A percentile compares a stretch with the other conserved stretches of the same genome.
These are phyloP conservation scores for Rhegmatorhina hoffmannsi DNA, from an alignment of 2,113 vertebrate species.

Conservation along the genomic window DNA sequence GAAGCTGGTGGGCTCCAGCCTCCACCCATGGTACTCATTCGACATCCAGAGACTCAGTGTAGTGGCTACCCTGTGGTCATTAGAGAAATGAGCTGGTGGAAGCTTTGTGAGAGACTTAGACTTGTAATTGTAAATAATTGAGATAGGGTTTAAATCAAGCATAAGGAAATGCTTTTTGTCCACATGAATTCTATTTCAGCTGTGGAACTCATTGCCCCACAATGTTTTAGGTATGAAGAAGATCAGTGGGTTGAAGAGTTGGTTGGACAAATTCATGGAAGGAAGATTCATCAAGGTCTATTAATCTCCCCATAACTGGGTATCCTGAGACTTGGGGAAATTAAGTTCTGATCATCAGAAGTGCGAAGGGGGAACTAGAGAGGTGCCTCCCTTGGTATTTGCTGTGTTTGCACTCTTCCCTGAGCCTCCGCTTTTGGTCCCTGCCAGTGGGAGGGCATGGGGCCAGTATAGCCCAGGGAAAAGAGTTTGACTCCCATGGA, in stretches of 20 bases:
- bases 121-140: neutral
- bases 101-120: neutral
- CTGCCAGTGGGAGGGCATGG: neutral
- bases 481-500: neutral
- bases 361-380: neutral
- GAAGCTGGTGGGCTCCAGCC: neutral
- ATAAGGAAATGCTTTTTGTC: neutral
- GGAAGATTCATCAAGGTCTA: neutral
- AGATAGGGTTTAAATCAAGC: neutral
- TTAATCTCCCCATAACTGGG: neutral
- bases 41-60: neutral
- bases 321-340: neutral
- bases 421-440: neutral
- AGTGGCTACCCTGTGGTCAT: neutral
- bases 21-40: neutral
- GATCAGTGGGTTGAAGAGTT: neutral
- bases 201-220: neutral
- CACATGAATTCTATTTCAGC: neutral
- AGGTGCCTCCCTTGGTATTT: neutral
- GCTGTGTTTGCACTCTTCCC: neutral
- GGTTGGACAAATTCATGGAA: neutral
- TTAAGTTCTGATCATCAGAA: neutral
- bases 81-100: neutral
- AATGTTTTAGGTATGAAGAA: neutral
- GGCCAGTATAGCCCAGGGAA: neutral